These are phyloP conservation scores for Pelecanoides urinatrix DNA, from an alignment of 2,113 vertebrate species.

Conservation along the genomic window DNA sequence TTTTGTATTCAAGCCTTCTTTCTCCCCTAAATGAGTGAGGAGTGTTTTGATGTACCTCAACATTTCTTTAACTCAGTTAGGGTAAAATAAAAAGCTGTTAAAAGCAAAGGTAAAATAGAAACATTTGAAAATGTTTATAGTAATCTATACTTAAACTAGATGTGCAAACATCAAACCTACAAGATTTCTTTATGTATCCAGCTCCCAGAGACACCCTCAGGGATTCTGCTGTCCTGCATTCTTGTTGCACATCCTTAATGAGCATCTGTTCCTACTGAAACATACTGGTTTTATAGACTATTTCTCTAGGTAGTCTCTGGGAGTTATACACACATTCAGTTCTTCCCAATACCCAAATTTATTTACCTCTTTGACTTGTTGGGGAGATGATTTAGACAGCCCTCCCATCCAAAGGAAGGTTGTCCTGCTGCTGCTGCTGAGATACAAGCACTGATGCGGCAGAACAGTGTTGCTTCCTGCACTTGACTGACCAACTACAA, in stretches of 20 bases:
- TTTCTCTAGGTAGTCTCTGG: not conserved
- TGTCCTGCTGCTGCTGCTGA: not conserved
- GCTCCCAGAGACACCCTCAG: not conserved
- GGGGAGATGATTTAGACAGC: not conserved
- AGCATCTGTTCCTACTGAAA: not conserved
- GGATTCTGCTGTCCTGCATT: not conserved
- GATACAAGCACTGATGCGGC: not conserved
- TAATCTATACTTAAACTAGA: not conserved
- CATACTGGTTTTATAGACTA: not conserved
- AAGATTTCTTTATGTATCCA: not conserved
- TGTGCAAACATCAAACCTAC: not conserved
- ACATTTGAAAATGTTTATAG: not conserved
- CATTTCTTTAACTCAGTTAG: not conserved
- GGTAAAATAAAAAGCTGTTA: not conserved
- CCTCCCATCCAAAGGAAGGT: not conserved
- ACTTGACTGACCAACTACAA: not conserved
- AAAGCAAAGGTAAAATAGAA: not conserved
- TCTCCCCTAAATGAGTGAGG: not conserved
- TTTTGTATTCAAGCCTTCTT: not conserved
- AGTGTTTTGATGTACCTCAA: not conserved
- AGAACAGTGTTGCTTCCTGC: not conserved
- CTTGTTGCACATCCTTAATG: not conserved
- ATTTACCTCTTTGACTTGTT: not conserved
- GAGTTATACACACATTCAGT: not conserved
- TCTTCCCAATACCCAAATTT: not conserved